A percentile compares a stretch with the other conserved stretches of the same genome.
These are phyloP conservation scores for Hydrozoanthus tunicans DNA, from an alignment of 64 coral and sea anemone species.

Conservation along the genomic window DNA sequence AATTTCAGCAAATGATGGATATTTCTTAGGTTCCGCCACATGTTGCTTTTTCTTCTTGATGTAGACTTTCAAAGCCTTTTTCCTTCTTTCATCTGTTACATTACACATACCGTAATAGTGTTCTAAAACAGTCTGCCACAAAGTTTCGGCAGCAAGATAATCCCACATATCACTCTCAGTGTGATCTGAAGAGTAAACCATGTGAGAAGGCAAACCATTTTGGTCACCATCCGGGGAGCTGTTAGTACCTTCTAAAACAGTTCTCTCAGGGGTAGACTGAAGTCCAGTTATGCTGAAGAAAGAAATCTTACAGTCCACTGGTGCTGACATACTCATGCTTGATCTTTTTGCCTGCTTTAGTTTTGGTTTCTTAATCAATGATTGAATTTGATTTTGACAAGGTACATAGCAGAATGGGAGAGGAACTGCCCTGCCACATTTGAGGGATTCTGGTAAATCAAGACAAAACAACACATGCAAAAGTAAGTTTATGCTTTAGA, in stretches of 20 bases:
- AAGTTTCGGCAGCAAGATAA: constrained; percentile 61
- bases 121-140: constrained; percentile 84
- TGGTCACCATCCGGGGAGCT: neutral
- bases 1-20: constrained; percentile 85
- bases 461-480: neutral
- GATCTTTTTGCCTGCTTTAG: constrained; percentile 34
- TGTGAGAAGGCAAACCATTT: neutral
- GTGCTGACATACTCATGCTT: constrained; percentile 16
- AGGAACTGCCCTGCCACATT: constrained; percentile 50
- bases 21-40: constrained; percentile 50
- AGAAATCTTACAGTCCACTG: constrained; percentile 80
- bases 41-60: constrained; percentile 54
- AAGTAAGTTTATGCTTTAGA: too few species aligned
- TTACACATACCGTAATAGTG: constrained; percentile 91
- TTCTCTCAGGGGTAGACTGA: neutral
- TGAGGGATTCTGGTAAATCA: constrained; percentile 59
- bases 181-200: neutral
- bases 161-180: constrained; percentile 67
- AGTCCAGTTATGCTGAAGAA: constrained; percentile 64
- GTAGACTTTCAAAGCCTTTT: constrained; percentile 71
- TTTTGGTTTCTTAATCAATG: constrained; percentile 57
- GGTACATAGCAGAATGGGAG: constrained; percentile 87
- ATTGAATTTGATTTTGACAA: constrained; percentile 67
- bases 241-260: neutral
- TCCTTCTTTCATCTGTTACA: constrained; percentile 61